phyloP scores from a whole-genome alignment of 2,113 vertebrate genomes.

The Aptenodytes forsteri region DNA sequence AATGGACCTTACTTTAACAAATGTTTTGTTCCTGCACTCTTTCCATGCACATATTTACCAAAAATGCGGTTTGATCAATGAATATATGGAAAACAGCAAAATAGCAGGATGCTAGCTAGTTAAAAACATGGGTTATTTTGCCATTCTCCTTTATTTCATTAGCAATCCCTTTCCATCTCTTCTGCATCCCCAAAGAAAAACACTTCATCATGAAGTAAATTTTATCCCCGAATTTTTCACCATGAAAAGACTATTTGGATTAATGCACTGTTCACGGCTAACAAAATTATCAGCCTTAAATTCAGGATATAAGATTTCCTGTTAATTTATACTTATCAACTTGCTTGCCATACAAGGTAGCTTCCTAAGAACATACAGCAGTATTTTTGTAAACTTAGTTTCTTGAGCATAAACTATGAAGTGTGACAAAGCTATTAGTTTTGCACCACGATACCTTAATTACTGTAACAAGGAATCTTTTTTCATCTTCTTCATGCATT shows the following conservation, averaged over 20 bases:
- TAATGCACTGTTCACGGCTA: background rate
- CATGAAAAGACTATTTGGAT: background rate
- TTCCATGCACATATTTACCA: fast-evolving
- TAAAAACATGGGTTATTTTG: background rate
- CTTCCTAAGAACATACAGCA: background rate
- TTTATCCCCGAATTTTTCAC: background rate
- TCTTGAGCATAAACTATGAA: background rate
- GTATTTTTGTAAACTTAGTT: background rate
- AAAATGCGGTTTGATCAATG: background rate
- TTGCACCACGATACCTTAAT: constrained; percentile 85
- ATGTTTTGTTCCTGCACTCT: background rate
- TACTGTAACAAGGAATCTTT: constrained; percentile 97
- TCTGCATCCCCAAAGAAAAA: background rate
- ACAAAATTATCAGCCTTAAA: background rate
- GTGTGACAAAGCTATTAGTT: background rate
- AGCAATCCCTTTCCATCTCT: background rate
- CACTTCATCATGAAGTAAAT: background rate
- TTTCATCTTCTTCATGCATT: constrained; percentile 99
- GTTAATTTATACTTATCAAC: background rate
- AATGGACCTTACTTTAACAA: too few relatives aligned
- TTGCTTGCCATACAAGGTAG: background rate
- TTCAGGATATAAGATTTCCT: background rate
- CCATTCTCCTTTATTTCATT: background rate
- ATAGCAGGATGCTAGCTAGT: background rate
- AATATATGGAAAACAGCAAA: background rate